Percentiles rank a stretch among this genome's conserved stretches.
Evolutionary conservation across 2,797 vertebrate species (phyloP).

Genomic region (Tinamus major): DNA sequence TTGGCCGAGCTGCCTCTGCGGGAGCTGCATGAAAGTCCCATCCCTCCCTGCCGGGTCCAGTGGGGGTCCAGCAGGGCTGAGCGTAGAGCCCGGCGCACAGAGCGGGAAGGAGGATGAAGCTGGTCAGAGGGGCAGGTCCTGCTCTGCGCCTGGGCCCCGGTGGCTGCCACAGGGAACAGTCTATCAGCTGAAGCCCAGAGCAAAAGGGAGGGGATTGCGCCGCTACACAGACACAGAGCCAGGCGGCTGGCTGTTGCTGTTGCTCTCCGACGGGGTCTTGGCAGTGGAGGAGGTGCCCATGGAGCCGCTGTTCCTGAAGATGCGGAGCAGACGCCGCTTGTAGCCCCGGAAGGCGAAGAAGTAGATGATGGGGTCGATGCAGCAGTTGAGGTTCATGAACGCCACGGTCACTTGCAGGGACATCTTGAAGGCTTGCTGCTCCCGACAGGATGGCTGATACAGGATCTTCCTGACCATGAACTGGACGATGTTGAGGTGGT

Average conservation of each 20-base stretch:
- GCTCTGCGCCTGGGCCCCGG: accelerated
- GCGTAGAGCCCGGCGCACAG: neutral
- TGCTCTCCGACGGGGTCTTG: constrained; percentile 82
- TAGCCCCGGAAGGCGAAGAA: constrained; percentile 88
- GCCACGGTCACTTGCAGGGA: constrained; percentile 85
- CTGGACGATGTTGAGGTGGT: constrained; percentile 86
- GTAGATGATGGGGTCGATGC: constrained; percentile 88
- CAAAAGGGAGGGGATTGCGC: neutral
- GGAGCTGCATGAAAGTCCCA: neutral
- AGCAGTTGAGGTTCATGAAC: constrained; percentile 90
- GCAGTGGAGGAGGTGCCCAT: constrained; percentile 72
- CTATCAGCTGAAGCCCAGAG: neutral
- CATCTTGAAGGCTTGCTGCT: constrained; percentile 83
- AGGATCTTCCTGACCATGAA: constrained; percentile 82
- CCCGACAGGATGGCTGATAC: constrained; percentile 74
- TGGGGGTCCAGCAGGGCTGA: neutral
- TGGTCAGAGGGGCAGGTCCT: neutral
- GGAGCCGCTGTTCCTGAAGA: constrained; percentile 81
- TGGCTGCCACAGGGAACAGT: neutral
- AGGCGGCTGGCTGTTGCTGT: constrained; percentile 77
- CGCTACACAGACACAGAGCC: constrained; percentile 32
- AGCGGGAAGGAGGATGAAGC: accelerated
- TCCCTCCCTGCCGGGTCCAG: neutral
- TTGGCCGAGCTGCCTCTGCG: neutral
- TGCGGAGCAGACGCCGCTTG: constrained; percentile 83